Conservation (phyloP, 2,888 invertebrate species). For the Nephrotoma appendiculata region DNA sequence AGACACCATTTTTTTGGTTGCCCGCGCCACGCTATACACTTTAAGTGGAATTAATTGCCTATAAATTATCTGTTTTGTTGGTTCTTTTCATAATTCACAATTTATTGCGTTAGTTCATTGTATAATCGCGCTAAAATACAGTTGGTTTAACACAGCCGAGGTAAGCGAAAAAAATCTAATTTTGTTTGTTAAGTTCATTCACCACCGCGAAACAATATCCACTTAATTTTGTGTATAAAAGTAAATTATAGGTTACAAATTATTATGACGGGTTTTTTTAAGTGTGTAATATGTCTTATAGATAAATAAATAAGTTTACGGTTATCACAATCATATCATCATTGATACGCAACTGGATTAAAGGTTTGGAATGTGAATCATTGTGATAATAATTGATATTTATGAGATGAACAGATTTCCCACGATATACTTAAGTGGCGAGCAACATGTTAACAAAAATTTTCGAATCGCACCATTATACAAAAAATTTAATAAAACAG, state of each 20-base stretch:
- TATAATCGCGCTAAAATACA: background rate
- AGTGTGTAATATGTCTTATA: background rate
- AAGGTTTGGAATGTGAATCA: background rate
- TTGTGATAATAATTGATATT: background rate
- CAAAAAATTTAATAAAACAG: background rate
- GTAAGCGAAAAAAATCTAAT: background rate
- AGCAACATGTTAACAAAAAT: background rate
- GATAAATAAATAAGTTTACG: background rate
- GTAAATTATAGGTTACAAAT: background rate
- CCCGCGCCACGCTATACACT: background rate
- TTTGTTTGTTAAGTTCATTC: background rate
- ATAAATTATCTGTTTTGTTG: background rate
- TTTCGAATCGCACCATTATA: background rate
- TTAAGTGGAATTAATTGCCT: background rate
- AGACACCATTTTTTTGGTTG: background rate
- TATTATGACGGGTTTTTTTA: background rate
- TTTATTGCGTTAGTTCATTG: background rate
- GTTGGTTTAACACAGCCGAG: background rate
- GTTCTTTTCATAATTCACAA: background rate
- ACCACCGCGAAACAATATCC: background rate
- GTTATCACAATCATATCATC: background rate
- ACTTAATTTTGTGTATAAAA: background rate
- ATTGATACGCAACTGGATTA: background rate
- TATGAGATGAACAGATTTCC: background rate
- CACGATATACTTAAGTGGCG: background rate